Evolutionary conservation across 2,888 invertebrate genomes (phyloP), one percentile per base, ranked within the genome.

Genomic region (Cataglyphis rosenhaueri): DNA sequence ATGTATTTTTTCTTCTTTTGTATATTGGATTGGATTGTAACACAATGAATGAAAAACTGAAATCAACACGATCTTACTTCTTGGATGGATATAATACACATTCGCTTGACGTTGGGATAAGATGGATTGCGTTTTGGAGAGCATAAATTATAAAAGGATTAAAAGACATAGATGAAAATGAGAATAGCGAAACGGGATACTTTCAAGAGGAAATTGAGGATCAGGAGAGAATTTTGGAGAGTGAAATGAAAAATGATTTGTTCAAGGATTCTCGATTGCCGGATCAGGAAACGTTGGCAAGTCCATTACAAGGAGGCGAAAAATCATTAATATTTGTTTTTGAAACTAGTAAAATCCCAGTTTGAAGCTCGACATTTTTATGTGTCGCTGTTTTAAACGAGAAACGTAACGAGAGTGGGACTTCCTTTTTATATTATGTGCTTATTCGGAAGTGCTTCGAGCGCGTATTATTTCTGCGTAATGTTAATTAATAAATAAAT

Each of bases 1-100:
- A 94, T 94, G 94, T 94, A 94, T 94, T 94, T 94, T 94, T 94
- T 94, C 94, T 94, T 94, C 94, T 94, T 94, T 94, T 94, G 94
- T 94, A 94, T 94, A 94, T 94, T 93, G 94, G 94, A 94, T 94
- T 94, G 94, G 94, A 94, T 94, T 94, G 92, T 94, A 94, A 94
- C 94, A 92, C 94, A 94, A 94, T 94, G 94, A 94, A 94, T 94
- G 94, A 94, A 94, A 94, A 93, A 94, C 94, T 94, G 94, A 94
- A 94, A 94, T 92, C 94, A 92, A 93, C 94, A 94, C 94, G 93
- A 93, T 94, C 93, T 94, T 94, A 90, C 94, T 94, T 94, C 94
- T 94, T 94, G 94, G 94, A 94, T 93, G 94, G 94, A 94, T 93
- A 92, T 92, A 92, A 92, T 93, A 92, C 92, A 91, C 93, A 91